Evolutionary conservation across 2,113 vertebrate genomes (phyloP), one percentile per base, ranked within the genome.

Genomic region (Elephas maximus): DNA sequence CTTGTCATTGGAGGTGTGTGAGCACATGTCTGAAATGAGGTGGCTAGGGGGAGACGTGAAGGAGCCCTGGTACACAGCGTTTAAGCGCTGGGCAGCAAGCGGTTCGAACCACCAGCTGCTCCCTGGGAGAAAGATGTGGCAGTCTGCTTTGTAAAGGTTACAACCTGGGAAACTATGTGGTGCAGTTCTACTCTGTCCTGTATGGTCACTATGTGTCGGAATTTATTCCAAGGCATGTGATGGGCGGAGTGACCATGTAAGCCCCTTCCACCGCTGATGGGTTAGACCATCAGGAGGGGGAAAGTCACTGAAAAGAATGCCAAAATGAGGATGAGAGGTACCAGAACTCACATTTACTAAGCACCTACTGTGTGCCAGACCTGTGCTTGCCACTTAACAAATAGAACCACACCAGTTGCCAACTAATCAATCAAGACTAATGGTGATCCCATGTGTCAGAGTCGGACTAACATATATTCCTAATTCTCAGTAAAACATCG

Each of bases 401-500:
- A 8, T 37, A 74, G 41, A 74, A 37, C 37, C 37, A 37, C 37
- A 20, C 71, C 71, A 74, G 6, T 71, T 33, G 33, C 69, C n/a
- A 0, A n/a, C 71, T 30, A 74, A 2, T 74, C n/a, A 74, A 37
- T 9, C 20, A 9, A 10, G 20, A 20, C 18, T 41, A n/a, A 18
- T 6, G 37, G 71, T 7, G 24, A 71, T 41, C 71, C n/a, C 65
- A 37, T 18, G 18, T 74, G 17, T 74, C 15, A 20, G 15, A 73
- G 71, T 74, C 20, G 18, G 41, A 74, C n/a, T 8, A 28, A 20
- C 30, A 37, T 37, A 37, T 37, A 37, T 37, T 1, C 0, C 12
- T 85, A 81, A 90, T 48, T 82, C 90, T 94, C 76, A 90, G 45
- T 80, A 82, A 94, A 92, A 93, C 69, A 67, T 23, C 37, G 6